phyloP scores from a whole-genome alignment of 2,113 vertebrate genomes.

The Morone saxatilis region DNA sequence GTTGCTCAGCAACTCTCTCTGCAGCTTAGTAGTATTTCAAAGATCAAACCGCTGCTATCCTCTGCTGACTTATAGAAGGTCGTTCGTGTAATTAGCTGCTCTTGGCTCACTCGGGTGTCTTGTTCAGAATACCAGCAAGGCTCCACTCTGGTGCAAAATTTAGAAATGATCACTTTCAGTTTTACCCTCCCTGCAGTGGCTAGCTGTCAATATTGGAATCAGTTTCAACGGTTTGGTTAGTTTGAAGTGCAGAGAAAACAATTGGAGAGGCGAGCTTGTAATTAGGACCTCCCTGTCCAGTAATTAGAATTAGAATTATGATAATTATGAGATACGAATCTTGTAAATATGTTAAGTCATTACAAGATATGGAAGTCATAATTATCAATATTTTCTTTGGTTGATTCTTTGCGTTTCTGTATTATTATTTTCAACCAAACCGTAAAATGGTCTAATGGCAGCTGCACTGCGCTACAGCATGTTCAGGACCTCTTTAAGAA shows the following conservation, averaged over 20 bases:
- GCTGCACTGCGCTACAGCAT: neutral
- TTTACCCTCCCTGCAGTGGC: neutral
- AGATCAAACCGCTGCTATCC: slow-evolving; percentile 20
- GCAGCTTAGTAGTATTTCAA: neutral
- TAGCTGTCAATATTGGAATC: too few relatives aligned
- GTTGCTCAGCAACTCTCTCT: neutral
- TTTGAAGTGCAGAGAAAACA: too few relatives aligned
- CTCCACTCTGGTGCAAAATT: neutral
- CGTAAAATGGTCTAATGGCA: neutral
- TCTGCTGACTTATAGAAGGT: slow-evolving; percentile 9
- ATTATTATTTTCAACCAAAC: neutral
- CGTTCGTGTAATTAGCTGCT: slow-evolving; percentile 12
- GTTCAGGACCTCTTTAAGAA: neutral
- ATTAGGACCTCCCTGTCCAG: neutral
- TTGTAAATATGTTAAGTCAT: neutral
- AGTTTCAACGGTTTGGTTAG: neutral
- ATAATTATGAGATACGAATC: neutral
- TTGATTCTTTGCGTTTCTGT: neutral
- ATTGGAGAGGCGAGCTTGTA: neutral
- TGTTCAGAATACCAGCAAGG: neutral
- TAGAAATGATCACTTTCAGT: slow-evolving; percentile 6
- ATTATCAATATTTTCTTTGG: neutral
- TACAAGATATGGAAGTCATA: neutral
- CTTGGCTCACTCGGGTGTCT: neutral
- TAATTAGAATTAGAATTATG: neutral